phyloP scores from a whole-genome alignment of 1,140 invertebrate species.

The Gerris buenoi region DNA sequence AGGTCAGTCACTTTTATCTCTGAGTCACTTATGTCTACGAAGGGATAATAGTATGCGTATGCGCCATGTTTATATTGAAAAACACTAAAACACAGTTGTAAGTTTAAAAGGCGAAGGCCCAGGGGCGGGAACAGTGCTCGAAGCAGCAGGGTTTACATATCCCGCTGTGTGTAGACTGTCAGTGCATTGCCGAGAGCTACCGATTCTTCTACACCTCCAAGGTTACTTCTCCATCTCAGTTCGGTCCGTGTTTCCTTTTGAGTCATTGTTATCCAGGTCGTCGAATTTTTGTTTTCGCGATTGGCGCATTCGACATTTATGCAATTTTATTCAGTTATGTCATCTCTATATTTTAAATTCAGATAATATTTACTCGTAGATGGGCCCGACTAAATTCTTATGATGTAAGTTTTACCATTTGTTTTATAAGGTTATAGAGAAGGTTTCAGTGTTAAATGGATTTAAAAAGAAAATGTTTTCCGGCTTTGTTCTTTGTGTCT shows the following conservation, averaged over 20 bases:
- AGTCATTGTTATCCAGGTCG: not conserved
- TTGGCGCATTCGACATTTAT: not conserved
- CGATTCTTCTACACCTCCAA: not conserved
- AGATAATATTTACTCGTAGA: not conserved
- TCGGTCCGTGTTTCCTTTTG: not conserved
- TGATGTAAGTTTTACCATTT: not conserved
- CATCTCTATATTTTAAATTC: not conserved
- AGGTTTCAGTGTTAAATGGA: not conserved
- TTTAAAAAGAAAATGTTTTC: not conserved
- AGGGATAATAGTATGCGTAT: too few species aligned
- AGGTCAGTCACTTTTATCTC: too few species aligned
- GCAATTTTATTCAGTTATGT: not conserved
- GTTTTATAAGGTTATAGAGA: not conserved
- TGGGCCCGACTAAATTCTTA: not conserved
- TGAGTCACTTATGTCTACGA: too few species aligned
- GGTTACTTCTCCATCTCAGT: not conserved
- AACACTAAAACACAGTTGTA: too few species aligned
- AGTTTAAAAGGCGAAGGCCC: too few species aligned
- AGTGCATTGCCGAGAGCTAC: not conserved
- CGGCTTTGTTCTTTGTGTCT: not conserved
- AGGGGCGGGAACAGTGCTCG: too few species aligned
- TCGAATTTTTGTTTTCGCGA: not conserved
- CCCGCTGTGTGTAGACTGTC: not conserved
- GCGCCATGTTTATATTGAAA: too few species aligned
- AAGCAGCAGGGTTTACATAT: not conserved